Percentiles rank a stretch among this genome's conserved stretches.
Evolutionary conservation across 2,113 vertebrate genomes (phyloP).

Genomic region (Dendropsophus ebraccatus): DNA sequence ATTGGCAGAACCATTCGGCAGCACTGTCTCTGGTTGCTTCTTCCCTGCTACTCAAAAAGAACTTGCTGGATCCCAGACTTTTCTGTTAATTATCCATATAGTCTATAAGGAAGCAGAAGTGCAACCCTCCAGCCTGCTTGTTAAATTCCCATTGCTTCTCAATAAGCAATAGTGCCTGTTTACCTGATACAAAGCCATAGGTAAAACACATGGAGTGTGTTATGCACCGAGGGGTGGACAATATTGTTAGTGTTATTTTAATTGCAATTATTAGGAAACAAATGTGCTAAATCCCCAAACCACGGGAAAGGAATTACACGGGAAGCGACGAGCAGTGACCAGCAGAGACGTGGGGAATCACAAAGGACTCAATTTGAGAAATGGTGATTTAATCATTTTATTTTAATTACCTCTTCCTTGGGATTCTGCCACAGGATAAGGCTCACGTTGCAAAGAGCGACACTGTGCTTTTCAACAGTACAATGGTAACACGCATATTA

Average conservation of each 20-base stretch:
- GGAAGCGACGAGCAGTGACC: conserved; percentile 27
- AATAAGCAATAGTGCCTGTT: not conserved
- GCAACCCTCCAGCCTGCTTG: not conserved
- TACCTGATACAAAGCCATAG: not conserved
- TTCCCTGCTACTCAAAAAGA: not conserved
- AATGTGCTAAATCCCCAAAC: conserved; percentile 27
- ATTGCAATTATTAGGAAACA: conserved; percentile 40
- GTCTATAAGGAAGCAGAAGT: not conserved
- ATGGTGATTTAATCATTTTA: conserved; percentile 51
- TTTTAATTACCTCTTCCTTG: conserved; percentile 54
- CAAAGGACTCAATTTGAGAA: conserved; percentile 57
- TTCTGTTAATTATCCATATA: not conserved
- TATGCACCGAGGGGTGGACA: not conserved
- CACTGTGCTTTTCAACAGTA: conserved; percentile 47
- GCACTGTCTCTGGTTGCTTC: no score
- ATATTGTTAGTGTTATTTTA: conserved; percentile 39
- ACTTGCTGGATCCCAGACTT: not conserved
- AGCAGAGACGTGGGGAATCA: conserved; percentile 45
- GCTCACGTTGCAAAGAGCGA: conserved; percentile 46
- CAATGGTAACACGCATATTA: conserved; percentile 28
- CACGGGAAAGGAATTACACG: conserved; percentile 39
- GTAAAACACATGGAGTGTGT: not conserved
- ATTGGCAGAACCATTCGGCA: no score
- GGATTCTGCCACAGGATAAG: conserved; percentile 53
- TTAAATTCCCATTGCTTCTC: not conserved